Base-by-base conservation (phyloP, 2,113 vertebrate species). In the Syrmaticus mikado region DNA sequence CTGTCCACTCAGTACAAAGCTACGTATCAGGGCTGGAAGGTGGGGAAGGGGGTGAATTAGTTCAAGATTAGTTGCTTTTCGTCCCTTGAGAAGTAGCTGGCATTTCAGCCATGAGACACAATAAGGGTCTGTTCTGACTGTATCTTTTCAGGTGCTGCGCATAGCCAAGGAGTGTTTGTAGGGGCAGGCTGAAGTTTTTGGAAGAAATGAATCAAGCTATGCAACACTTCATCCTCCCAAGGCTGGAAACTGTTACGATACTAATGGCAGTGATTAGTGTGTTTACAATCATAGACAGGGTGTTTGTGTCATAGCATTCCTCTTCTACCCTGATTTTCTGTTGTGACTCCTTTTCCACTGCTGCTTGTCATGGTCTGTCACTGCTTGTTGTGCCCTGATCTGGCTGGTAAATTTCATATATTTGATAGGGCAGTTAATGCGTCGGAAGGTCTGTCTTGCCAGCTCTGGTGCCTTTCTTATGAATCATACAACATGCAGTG, bases 1-100 rank as follows among this genome's bases (percentile, higher is more conserved):
- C 94, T 97, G 89, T 94, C 70, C 2, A 0, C 52, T 85, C 57
- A 21, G 50, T 75, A 95, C 89, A 95, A 96, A 91, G 83, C 57
- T 73, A 70, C 72, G 93, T 88, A 93, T 32, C 91, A 68, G 67
- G 52, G 76, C 65, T 77, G 84, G 94, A 83, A 95, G 92, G 84
- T 94, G 90, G 83, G 74, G 85, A 95, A 96, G 30, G 61, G 92
- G 83, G 66, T 88, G 72, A 94, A 75, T 79, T 90, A 93, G 89
- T 89, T 93, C 92, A 93, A 64, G 78, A 96, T 95, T 94, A 96
- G 96, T 95, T 96, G 91, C 96, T 93, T 97, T 97, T 96, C 89
- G 91, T 87, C 79, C 93, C 85, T 93, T 0, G 5, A 87, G 75
- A 52, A 89, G 92, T 85, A 94, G 85, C 62, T 95, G 76, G 87